phyloP scores from a whole-genome alignment of 35 echinoderm and acorn worm species.

The Heliocidaris tuberculata region DNA sequence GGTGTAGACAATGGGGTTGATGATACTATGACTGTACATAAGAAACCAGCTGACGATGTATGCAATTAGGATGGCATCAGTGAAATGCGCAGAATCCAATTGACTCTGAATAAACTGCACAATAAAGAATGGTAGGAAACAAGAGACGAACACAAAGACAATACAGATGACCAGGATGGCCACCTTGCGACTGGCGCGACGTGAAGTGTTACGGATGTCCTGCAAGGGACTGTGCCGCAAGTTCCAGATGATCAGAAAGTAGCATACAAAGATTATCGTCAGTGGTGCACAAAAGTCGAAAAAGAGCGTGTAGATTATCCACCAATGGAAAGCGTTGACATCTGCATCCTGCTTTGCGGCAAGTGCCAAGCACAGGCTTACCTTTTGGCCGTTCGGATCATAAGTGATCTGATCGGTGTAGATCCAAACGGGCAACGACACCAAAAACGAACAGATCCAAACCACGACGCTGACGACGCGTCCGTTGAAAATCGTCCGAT shows the following conservation, averaged over 20 bases:
- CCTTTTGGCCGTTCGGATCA: not conserved
- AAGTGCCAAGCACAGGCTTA: conserved; percentile 30
- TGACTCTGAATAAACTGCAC: conserved; percentile 64
- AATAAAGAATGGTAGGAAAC: conserved; percentile 84
- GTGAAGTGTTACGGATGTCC: conserved; percentile 76
- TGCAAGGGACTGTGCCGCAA: conserved; percentile 61
- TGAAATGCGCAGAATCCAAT: not conserved
- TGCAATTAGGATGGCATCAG: conserved; percentile 1
- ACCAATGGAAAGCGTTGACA: conserved; percentile 51
- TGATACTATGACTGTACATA: conserved; percentile 91
- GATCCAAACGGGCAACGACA: conserved; percentile 79
- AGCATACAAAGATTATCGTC: conserved; percentile 76
- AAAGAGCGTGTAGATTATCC: conserved; percentile 77
- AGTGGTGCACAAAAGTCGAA: conserved; percentile 78
- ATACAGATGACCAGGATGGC: conserved; percentile 84
- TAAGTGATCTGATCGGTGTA: conserved; percentile 57
- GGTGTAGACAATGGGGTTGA: conserved; percentile 91
- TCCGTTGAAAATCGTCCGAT: conserved; percentile 73
- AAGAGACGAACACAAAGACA: conserved; percentile 78
- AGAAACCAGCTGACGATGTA: conserved; percentile 65
- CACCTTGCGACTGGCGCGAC: conserved; percentile 63
- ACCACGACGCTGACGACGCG: conserved; percentile 60
- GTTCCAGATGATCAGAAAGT: conserved; percentile 80
- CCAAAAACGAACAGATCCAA: conserved; percentile 64
- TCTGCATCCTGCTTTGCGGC: not conserved